Evolutionary conservation across 2,113 vertebrate genomes (phyloP).

Genomic region (Myrmecophaga tridactyla): DNA sequence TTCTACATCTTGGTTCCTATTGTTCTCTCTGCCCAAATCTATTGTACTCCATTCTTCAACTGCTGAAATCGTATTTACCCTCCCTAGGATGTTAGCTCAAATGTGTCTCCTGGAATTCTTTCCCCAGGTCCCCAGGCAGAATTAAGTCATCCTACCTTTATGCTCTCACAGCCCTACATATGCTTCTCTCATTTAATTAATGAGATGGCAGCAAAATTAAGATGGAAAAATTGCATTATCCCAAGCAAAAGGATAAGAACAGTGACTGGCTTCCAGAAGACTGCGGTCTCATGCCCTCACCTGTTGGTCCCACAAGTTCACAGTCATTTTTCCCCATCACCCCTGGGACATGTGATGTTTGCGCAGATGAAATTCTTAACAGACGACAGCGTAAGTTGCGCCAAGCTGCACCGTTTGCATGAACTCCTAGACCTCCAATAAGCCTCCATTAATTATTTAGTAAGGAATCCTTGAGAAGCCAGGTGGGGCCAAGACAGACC

Average conservation of each 20-base stretch:
- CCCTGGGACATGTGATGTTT: constrained; percentile 39
- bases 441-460: not conserved
- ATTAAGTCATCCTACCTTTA: rapidly evolving
- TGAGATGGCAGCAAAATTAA: not conserved
- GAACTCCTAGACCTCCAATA: not conserved
- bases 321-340: not conserved
- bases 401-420: not conserved
- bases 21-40: not conserved
- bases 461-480: constrained; percentile 19
- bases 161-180: too few relatives aligned
- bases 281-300: too few relatives aligned
- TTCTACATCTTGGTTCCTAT: rapidly evolving
- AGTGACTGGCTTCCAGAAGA: not conserved
- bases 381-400: not conserved
- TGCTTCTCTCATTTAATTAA: too few relatives aligned
- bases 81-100: not conserved
- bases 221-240: not conserved
- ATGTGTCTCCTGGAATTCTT: not conserved
- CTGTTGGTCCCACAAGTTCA: not conserved
- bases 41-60: not conserved
- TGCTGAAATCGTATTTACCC: rapidly evolving
- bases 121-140: not conserved
- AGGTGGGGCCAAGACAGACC: constrained; percentile 40
- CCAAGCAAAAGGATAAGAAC: not conserved
- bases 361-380: constrained; percentile 50